Conservation (phyloP, 2,113 vertebrate species). For the Tringa solitaria region DNA sequence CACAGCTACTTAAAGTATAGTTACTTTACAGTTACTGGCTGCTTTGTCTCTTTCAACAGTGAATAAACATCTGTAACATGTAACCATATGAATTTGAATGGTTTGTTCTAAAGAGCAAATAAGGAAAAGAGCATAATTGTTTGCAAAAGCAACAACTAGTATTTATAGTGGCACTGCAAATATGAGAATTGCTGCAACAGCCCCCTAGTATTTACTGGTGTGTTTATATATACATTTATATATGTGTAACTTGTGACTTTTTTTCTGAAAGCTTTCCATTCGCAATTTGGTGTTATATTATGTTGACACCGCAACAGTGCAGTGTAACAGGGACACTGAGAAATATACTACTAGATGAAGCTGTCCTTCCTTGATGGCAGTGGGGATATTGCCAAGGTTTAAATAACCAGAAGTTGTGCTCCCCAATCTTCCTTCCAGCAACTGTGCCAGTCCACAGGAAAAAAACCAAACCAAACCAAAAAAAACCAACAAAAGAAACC, state of each 20-base stretch:
- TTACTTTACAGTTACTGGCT: neutral
- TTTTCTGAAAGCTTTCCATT: neutral
- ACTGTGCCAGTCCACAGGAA: neutral
- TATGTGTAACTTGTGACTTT: rapidly evolving
- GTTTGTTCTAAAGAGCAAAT: neutral
- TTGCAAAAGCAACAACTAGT: neutral
- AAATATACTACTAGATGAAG: neutral
- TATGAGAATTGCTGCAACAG: neutral
- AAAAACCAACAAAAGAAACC: neutral
- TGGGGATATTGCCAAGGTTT: neutral
- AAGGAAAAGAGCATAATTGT: neutral
- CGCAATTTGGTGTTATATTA: neutral
- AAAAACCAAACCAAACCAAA: neutral
- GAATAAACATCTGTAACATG: neutral
- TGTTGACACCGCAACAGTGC: neutral
- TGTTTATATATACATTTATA: rapidly evolving
- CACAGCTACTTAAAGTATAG: neutral
- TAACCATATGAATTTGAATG: neutral
- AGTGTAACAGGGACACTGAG: neutral
- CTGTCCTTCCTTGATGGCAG: neutral
- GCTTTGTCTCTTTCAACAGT: neutral
- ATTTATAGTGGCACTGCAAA: neutral
- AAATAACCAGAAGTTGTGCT: neutral
- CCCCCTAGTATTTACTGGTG: neutral
- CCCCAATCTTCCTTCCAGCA: neutral